These are phyloP conservation scores for Desoria tigrina DNA, from an alignment of 2,888 invertebrate species.

Conservation along the genomic window DNA sequence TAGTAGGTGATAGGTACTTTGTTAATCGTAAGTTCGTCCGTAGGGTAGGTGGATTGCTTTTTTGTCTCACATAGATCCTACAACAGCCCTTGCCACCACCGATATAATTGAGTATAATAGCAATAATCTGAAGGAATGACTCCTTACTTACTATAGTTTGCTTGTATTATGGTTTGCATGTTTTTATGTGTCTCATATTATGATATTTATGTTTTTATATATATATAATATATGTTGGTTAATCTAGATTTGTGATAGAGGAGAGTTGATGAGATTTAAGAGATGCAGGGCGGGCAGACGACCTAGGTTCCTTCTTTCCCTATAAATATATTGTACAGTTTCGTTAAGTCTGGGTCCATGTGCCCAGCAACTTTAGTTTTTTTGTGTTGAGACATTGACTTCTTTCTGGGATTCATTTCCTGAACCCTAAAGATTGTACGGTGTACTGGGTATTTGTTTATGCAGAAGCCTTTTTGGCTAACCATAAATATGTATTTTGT, in stretches of 20 bases:
- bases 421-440: background rate
- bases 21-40: conserved; percentile 21
- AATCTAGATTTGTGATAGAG: background rate
- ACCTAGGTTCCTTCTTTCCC: background rate
- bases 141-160: background rate
- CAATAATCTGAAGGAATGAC: background rate
- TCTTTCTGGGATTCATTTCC: conserved; percentile 1
- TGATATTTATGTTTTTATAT: too few relatives aligned
- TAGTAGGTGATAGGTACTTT: conserved; percentile 40
- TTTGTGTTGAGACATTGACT: background rate
- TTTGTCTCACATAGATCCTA: background rate
- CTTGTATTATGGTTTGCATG: too few relatives aligned
- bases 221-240: too few relatives aligned
- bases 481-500: too few relatives aligned
- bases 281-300: conserved; percentile 3
- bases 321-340: background rate
- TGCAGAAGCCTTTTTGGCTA: too few relatives aligned
- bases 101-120: background rate
- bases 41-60: conserved; percentile 7
- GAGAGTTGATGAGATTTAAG: background rate
- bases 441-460: too few relatives aligned
- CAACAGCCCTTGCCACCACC: background rate
- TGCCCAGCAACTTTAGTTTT: background rate
- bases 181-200: too few relatives aligned
- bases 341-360: background rate